Evolutionary conservation across 2,113 vertebrate species (phyloP).

Genomic region (Lepisosteus osseus): DNA sequence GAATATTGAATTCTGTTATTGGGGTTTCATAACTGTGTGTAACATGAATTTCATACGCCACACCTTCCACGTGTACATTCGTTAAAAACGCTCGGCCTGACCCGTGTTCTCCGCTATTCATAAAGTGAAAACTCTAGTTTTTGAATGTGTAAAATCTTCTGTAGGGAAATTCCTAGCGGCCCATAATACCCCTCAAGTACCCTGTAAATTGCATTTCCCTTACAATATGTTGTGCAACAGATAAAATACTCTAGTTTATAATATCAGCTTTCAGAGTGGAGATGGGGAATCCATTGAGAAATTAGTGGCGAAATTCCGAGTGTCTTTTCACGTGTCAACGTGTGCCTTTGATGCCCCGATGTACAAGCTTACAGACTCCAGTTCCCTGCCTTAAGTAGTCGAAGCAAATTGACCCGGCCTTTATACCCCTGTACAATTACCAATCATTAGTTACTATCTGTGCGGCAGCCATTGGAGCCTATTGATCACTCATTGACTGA

Average conservation of each 20-base stretch:
- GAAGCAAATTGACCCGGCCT: constrained; percentile 61
- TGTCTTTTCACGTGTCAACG: too few relatives aligned
- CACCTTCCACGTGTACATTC: neutral
- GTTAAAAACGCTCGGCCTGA: too few relatives aligned
- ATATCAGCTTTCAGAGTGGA: neutral
- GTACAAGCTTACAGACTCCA: constrained; percentile 2
- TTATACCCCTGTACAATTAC: constrained; percentile 56
- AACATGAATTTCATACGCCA: neutral
- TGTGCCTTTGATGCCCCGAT: too few relatives aligned
- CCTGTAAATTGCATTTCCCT: too few relatives aligned
- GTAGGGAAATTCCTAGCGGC: too few relatives aligned
- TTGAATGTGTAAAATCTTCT: too few relatives aligned
- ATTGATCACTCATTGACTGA: constrained; percentile 70
- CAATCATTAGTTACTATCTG: constrained; percentile 49
- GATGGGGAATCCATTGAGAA: neutral
- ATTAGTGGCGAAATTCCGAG: neutral
- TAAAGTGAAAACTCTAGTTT: too few relatives aligned
- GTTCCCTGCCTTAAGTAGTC: constrained; percentile 43
- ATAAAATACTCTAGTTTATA: neutral
- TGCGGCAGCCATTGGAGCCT: constrained; percentile 53
- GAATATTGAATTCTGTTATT: neutral
- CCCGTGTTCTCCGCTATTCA: too few relatives aligned
- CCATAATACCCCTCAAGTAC: too few relatives aligned
- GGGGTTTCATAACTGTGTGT: neutral
- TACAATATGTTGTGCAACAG: too few relatives aligned